Evolutionary conservation across 1,140 invertebrate genomes (phyloP).

Genomic region (Lepidurus couesii): DNA sequence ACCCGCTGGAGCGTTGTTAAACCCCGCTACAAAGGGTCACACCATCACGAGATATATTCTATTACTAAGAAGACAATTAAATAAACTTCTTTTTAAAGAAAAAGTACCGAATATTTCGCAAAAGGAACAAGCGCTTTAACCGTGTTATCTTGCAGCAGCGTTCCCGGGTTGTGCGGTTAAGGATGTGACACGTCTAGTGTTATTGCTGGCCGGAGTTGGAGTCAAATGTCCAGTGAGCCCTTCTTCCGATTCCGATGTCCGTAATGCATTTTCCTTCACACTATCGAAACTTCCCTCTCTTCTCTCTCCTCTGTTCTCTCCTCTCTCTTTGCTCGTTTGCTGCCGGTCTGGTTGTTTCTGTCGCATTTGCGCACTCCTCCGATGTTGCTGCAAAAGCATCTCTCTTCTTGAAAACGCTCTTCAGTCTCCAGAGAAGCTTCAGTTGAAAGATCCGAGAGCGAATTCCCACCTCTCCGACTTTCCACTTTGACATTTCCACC

Average conservation of each 20-base stretch:
- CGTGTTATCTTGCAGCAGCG: background rate
- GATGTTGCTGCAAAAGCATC: background rate
- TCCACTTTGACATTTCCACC: background rate
- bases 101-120: background rate
- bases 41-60: background rate
- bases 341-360: background rate
- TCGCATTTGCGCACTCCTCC: conserved; percentile 17
- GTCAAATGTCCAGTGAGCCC: conserved; percentile 7
- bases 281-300: background rate
- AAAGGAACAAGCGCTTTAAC: background rate
- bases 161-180: background rate
- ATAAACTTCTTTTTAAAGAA: background rate
- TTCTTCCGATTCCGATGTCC: conserved; percentile 18
- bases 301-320: background rate
- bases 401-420: conserved; percentile 8
- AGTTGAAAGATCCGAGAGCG: background rate
- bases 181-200: background rate
- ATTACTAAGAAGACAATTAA: background rate
- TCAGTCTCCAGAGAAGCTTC: conserved; percentile 11
- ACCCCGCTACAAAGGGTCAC: background rate
- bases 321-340: too few species aligned
- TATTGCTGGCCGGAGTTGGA: conserved; percentile 8
- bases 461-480: background rate
- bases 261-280: conserved; percentile 10
- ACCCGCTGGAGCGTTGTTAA: background rate